Conservation (phyloP, 2,113 vertebrate genomes). For the Poeciliopsis occidentalis region DNA sequence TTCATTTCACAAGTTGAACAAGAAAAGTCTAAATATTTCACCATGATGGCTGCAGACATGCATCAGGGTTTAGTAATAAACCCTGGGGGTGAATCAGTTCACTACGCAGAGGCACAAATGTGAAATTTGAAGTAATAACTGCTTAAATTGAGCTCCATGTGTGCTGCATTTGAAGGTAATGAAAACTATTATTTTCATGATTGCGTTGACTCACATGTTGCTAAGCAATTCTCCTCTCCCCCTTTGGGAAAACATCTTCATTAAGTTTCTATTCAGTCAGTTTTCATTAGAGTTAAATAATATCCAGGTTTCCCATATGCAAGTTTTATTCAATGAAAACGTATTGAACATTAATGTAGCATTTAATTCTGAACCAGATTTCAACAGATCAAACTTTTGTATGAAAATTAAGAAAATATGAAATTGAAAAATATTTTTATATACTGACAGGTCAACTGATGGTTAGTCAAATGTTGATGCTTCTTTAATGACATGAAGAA, state of each 20-base stretch:
- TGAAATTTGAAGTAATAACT: constrained; percentile 11
- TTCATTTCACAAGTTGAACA: background rate
- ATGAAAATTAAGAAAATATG: background rate
- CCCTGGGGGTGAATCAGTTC: too few relatives aligned
- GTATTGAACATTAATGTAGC: background rate
- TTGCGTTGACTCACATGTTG: constrained; percentile 18
- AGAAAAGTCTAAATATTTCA: background rate
- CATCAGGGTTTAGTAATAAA: background rate
- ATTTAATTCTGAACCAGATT: background rate
- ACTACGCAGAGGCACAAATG: background rate
- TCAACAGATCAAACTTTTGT: background rate
- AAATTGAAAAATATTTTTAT: background rate
- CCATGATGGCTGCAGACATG: too few relatives aligned
- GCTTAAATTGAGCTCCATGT: constrained; percentile 56
- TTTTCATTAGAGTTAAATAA: background rate
- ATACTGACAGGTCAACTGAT: constrained; percentile 7
- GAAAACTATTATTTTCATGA: constrained; percentile 24
- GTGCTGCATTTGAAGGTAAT: constrained; percentile 44
- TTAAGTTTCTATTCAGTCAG: constrained; percentile 3
- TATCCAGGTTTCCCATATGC: background rate
- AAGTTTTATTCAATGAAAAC: background rate
- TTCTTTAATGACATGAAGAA: constrained; percentile 1
- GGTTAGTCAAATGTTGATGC: constrained; percentile 12
- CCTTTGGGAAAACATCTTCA: constrained; percentile 18
- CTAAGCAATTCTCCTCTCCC: constrained; percentile 27